These are phyloP conservation scores for Bombus turneri DNA, from an alignment of 1,140 invertebrate species.

Conservation along the genomic window DNA sequence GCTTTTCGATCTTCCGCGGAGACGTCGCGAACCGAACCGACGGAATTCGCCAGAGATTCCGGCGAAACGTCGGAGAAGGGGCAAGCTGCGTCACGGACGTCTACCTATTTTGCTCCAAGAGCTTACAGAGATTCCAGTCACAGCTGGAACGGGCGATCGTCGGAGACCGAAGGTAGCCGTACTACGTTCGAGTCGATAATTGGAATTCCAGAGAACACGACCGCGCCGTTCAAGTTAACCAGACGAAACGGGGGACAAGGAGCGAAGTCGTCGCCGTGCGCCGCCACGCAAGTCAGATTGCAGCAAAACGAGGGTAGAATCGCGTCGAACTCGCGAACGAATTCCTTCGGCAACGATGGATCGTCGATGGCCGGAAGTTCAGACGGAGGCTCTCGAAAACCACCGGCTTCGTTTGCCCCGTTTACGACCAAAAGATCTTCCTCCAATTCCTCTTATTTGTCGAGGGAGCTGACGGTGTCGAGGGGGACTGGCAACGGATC, in stretches of 20 bases:
- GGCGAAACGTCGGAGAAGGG: no score
- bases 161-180: no score
- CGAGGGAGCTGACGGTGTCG: no score
- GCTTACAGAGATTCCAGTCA: background rate
- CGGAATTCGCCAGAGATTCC: no score
- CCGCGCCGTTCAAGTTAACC: background rate
- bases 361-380: background rate
- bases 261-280: background rate
- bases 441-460: background rate
- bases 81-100: background rate
- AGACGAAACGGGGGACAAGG: background rate
- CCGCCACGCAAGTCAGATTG: conserved; percentile 1
- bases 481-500: background rate
- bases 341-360: background rate
- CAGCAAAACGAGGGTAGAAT: background rate
- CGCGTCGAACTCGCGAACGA: background rate
- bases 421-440: background rate
- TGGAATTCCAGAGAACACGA: background rate
- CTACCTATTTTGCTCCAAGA: background rate
- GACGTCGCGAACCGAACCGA: background rate
- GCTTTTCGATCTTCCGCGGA: background rate
- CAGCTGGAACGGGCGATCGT: background rate
- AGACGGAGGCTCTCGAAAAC: background rate
- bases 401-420: background rate
- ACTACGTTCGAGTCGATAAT: background rate